phyloP scores from a whole-genome alignment of 2,113 vertebrate species.

The Microtus ochrogaster region DNA sequence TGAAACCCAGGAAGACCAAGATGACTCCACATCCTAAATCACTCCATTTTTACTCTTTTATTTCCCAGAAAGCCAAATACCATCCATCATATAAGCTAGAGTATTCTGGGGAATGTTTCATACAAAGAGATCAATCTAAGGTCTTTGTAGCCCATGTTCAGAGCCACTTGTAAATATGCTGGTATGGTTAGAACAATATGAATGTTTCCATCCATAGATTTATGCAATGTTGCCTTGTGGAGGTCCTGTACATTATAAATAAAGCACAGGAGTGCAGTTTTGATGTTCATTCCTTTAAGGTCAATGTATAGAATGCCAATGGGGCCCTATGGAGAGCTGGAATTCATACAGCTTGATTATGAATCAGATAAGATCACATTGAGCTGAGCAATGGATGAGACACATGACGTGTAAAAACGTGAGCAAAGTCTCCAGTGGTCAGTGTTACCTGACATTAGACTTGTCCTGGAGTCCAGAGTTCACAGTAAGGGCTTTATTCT shows the following conservation, averaged over 20 bases:
- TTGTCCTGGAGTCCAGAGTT: background rate
- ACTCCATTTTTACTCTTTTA: background rate
- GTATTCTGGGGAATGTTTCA: background rate
- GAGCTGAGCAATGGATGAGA: background rate
- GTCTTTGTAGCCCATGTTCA: background rate
- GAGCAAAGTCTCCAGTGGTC: background rate
- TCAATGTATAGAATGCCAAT: background rate
- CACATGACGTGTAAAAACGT: background rate
- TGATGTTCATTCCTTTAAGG: background rate
- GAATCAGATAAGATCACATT: background rate
- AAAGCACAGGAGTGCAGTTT: background rate
- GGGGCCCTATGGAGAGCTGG: background rate
- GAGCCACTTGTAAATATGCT: background rate
- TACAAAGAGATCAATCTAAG: background rate
- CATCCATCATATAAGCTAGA: background rate
- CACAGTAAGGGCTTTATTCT: background rate
- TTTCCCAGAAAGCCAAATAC: background rate
- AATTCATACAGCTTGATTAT: background rate
- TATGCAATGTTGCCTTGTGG: background rate
- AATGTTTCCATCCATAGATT: background rate
- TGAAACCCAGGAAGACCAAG: background rate
- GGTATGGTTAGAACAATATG: background rate
- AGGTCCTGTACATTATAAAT: background rate
- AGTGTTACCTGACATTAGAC: background rate
- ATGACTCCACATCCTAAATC: background rate